phyloP scores from a whole-genome alignment of 2,113 vertebrate genomes.

The Phylloscopus trochiloides region DNA sequence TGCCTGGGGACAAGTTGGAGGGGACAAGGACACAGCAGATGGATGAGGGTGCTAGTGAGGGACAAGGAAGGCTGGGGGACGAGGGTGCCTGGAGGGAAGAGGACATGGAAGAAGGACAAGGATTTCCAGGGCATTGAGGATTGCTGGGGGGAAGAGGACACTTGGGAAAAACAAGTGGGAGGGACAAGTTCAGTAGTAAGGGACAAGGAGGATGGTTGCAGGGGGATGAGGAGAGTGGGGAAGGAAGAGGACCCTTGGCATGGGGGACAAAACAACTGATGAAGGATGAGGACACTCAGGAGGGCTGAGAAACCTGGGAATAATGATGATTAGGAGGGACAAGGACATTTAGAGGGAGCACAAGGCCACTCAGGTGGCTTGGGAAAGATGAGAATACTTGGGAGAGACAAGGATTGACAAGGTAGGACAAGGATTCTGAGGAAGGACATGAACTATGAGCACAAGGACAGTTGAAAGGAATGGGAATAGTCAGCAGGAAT shows the following conservation, averaged over 20 bases:
- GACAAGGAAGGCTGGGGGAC: not conserved
- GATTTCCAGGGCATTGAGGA: not conserved
- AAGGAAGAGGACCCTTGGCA: not conserved
- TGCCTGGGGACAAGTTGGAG: accelerated
- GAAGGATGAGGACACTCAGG: not conserved
- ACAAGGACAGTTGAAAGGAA: not conserved
- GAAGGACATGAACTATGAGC: accelerated
- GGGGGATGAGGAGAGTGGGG: not conserved
- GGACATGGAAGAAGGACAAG: not conserved
- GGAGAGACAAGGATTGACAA: not conserved
- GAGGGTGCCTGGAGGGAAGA: not conserved
- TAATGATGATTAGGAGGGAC: not conserved
- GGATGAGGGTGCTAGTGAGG: not conserved
- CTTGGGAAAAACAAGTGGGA: not conserved
- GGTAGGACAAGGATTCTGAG: not conserved
- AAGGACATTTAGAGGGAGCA: not conserved
- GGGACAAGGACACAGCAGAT: not conserved
- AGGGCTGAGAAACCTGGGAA: not conserved
- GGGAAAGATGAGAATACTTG: not conserved
- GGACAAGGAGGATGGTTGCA: not conserved
- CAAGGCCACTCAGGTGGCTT: not conserved
- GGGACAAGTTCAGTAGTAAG: not conserved
- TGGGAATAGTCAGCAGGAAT: accelerated
- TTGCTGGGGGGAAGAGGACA: not conserved
- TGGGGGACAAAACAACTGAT: not conserved